Evolutionary conservation across 2,797 vertebrate genomes (phyloP).

Genomic region (Galaxias olidus): DNA sequence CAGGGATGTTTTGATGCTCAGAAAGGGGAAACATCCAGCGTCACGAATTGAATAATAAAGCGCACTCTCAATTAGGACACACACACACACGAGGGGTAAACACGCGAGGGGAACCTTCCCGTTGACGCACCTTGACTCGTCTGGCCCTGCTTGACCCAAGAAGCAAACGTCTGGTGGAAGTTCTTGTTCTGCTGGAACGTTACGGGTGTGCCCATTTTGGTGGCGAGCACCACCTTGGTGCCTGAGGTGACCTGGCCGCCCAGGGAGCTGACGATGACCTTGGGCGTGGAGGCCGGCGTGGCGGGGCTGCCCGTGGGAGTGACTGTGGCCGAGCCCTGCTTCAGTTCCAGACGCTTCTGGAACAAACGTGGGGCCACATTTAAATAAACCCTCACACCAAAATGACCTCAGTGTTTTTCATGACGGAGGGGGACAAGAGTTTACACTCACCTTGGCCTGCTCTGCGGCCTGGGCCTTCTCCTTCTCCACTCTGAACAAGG

Average conservation of each 20-base stretch:
- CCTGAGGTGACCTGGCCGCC: conserved; percentile 82
- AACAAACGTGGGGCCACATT: neutral
- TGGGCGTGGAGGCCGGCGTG: conserved; percentile 79
- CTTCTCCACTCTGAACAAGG: conserved; percentile 87
- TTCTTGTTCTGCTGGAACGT: conserved; percentile 98
- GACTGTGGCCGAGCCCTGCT: conserved; percentile 72
- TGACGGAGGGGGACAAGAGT: neutral
- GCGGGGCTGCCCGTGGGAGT: conserved; percentile 75
- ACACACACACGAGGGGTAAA: neutral
- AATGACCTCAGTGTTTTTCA: neutral
- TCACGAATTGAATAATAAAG: neutral
- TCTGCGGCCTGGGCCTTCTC: conserved; percentile 96
- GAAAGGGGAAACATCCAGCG: no score
- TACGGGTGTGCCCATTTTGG: conserved; percentile 92
- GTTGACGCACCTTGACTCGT: conserved; percentile 79
- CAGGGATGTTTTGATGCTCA: no score
- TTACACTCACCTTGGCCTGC: conserved; percentile 88
- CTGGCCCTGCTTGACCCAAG: conserved; percentile 98
- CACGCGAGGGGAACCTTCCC: neutral
- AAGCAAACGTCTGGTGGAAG: conserved; percentile 96
- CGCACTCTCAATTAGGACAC: neutral
- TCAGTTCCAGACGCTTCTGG: conserved; percentile 94
- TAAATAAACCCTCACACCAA: neutral
- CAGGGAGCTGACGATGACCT: conserved; percentile 86
- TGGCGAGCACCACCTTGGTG: conserved; percentile 92